phyloP scores from a whole-genome alignment of 2,113 vertebrate genomes.

The Brachyistius frenatus region DNA sequence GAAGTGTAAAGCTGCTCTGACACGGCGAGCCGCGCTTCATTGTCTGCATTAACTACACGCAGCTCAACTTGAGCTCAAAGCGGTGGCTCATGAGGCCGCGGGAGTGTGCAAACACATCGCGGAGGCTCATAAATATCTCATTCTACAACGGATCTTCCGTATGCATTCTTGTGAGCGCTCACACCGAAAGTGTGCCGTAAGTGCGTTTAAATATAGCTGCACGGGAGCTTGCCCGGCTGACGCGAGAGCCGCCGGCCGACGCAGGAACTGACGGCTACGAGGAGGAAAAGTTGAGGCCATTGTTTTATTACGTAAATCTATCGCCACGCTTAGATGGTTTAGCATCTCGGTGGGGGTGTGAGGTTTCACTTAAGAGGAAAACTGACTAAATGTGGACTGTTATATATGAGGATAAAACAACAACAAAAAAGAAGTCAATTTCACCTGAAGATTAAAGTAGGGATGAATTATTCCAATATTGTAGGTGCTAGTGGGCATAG shows the following conservation, averaged over 20 bases:
- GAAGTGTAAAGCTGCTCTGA: slow-evolving; percentile 46
- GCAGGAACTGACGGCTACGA: background rate
- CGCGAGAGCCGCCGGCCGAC: background rate
- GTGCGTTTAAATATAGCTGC: slow-evolving; percentile 55
- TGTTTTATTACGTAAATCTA: too few relatives aligned
- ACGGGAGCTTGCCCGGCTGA: slow-evolving; percentile 1
- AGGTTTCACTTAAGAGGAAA: too few relatives aligned
- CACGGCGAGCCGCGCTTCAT: slow-evolving; percentile 10
- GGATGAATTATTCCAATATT: background rate
- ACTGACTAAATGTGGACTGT: too few relatives aligned
- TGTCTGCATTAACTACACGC: slow-evolving; percentile 11
- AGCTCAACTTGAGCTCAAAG: slow-evolving; percentile 41
- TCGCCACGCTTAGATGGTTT: too few relatives aligned
- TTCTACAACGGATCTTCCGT: slow-evolving; percentile 54
- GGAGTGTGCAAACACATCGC: slow-evolving; percentile 40
- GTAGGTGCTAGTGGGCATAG: background rate
- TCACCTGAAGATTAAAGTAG: background rate
- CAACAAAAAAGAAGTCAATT: too few relatives aligned
- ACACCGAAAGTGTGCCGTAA: slow-evolving; percentile 36
- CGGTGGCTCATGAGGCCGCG: slow-evolving; percentile 30
- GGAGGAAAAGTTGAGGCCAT: too few relatives aligned
- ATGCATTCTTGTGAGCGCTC: slow-evolving; percentile 58
- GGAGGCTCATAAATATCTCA: slow-evolving; percentile 69
- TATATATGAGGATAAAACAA: too few relatives aligned
- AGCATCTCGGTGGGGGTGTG: too few relatives aligned